Percentiles rank a stretch among this genome's conserved stretches.
Conservation (phyloP, 2,113 vertebrate genomes). For the Archilochus colubris region DNA sequence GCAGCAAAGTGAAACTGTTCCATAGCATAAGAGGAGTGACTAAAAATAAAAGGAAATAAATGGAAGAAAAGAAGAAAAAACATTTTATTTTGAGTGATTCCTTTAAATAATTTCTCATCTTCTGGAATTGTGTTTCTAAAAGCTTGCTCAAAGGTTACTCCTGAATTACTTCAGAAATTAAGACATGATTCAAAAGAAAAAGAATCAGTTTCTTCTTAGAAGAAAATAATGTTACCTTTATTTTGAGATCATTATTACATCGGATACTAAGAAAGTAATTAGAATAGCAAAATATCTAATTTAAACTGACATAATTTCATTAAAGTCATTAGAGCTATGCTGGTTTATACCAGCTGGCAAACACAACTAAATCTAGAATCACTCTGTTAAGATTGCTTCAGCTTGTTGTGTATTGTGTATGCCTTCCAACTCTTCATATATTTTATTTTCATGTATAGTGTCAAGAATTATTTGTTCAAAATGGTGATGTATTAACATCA, state of each 20-base stretch:
- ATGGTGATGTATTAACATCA: background rate
- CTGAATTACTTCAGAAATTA: background rate
- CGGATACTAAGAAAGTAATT: background rate
- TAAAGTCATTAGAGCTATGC: background rate
- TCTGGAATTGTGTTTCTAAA: background rate
- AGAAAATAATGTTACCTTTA: background rate
- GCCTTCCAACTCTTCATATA: background rate
- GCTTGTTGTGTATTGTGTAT: background rate
- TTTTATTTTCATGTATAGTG: background rate
- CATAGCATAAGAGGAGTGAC: background rate
- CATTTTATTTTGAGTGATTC: background rate
- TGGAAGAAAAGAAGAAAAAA: background rate
- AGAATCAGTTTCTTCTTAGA: background rate
- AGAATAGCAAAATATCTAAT: background rate
- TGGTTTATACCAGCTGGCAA: background rate
- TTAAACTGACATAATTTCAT: background rate
- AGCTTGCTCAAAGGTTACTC: background rate
- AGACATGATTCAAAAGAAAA: background rate
- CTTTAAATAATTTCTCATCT: background rate
- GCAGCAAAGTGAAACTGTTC: background rate
- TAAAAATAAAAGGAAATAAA: background rate
- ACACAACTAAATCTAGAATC: background rate
- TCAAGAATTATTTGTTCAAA: background rate
- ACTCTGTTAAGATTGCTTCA: background rate
- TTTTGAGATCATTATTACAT: background rate